These are phyloP conservation scores for Macrosoma leucophasiata DNA, from an alignment of 2,888 invertebrate genomes.

Conservation along the genomic window DNA sequence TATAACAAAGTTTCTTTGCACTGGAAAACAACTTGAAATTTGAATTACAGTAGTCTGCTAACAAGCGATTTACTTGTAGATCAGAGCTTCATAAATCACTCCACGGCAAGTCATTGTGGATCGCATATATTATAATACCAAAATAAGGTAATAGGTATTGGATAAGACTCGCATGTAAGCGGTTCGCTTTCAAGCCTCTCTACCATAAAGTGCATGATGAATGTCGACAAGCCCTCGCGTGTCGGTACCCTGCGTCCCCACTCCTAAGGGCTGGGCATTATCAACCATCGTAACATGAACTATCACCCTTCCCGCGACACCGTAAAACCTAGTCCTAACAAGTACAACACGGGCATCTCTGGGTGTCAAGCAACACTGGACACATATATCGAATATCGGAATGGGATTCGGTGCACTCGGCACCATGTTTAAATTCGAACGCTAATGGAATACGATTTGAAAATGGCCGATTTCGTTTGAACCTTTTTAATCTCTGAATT, in stretches of 20 bases:
- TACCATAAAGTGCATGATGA: slow-evolving; percentile 69
- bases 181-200: slow-evolving; percentile 58
- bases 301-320: slow-evolving; percentile 33
- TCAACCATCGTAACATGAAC: slow-evolving; percentile 42
- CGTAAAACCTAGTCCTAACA: slow-evolving; percentile 29
- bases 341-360: slow-evolving; percentile 31
- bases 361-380: slow-evolving; percentile 44
- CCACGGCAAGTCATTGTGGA: slow-evolving; percentile 14
- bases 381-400: slow-evolving; percentile 48
- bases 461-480: slow-evolving; percentile 50
- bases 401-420: slow-evolving; percentile 66
- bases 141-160: slow-evolving; percentile 34
- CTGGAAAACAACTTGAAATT: too few relatives aligned
- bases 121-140: slow-evolving; percentile 19
- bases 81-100: too few relatives aligned
- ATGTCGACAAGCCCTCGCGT: slow-evolving; percentile 68
- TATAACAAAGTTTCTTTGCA: too few relatives aligned
- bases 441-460: slow-evolving; percentile 48
- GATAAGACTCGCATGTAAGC: slow-evolving; percentile 58
- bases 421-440: slow-evolving; percentile 66
- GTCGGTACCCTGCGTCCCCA: slow-evolving; percentile 64
- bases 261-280: slow-evolving; percentile 55
- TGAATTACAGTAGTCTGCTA: too few relatives aligned
- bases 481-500: slow-evolving; percentile 16
- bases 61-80: too few relatives aligned